Conservation (phyloP, 2,797 vertebrate genomes). For the Coreius guichenoti region DNA sequence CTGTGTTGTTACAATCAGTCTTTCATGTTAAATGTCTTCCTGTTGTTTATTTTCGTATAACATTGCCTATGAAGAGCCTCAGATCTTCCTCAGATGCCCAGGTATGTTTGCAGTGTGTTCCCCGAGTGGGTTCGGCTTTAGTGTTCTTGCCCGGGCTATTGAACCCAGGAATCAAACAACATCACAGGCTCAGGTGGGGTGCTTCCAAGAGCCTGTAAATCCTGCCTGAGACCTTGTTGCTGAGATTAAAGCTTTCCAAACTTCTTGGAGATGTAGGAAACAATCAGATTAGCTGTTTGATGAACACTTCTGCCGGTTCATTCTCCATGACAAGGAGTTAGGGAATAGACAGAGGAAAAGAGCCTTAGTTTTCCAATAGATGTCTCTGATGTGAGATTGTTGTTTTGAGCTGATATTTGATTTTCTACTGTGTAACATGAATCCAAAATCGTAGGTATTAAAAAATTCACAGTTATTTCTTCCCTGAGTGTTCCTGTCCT, state of each 20-base stretch:
- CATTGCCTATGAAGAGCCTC: not conserved
- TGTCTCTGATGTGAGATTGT: conserved; percentile 24
- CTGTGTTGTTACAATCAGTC: not conserved
- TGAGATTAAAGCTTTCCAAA: conserved; percentile 55
- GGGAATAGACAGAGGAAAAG: not conserved
- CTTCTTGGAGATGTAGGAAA: conserved; percentile 31
- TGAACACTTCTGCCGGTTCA: conserved; percentile 21
- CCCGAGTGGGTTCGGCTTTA: not conserved
- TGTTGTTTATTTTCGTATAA: not conserved
- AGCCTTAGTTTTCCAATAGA: conserved; percentile 3
- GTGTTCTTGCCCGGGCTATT: not conserved
- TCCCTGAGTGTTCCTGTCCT: not conserved
- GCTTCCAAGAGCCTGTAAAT: conserved; percentile 26
- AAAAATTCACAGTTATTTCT: too few relatives aligned
- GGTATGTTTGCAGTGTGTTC: not conserved
- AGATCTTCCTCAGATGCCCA: conserved; percentile 6
- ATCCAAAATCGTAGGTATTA: not conserved
- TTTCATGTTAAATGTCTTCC: not conserved
- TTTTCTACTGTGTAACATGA: not conserved
- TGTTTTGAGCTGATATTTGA: conserved; percentile 6
- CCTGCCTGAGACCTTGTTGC: conserved; percentile 44
- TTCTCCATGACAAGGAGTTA: conserved; percentile 1
- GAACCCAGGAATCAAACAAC: conserved; percentile 23
- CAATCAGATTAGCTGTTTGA: conserved; percentile 45
- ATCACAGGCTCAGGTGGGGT: conserved; percentile 29